Evolutionary conservation across 2,113 vertebrate species (phyloP).

Genomic region (Haemorhous mexicanus): DNA sequence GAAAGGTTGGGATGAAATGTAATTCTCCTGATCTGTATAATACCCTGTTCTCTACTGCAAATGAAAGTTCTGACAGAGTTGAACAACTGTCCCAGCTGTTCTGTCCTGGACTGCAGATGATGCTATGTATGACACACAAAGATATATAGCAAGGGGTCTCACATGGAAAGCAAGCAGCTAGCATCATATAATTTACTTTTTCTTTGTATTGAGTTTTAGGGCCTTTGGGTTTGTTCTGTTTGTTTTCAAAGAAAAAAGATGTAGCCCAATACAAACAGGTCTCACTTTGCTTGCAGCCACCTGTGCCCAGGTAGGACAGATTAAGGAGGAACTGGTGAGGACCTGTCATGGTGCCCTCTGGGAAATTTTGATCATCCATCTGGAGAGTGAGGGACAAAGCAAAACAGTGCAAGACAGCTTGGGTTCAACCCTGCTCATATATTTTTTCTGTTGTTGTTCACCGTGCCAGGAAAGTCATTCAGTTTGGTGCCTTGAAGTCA

Average conservation of each 20-base stretch:
- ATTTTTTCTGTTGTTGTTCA: not conserved
- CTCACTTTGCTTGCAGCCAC: not conserved
- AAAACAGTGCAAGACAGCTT: not conserved
- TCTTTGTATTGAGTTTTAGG: not conserved
- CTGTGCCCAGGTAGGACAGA: not conserved
- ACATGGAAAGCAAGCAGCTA: not conserved
- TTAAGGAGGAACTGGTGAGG: not conserved
- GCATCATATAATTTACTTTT: not conserved
- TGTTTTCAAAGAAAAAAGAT: not conserved
- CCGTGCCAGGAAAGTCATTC: not conserved
- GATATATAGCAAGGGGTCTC: not conserved
- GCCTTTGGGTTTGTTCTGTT: accelerated
- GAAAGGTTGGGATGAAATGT: not conserved
- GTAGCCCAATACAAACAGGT: not conserved
- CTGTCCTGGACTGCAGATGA: not conserved
- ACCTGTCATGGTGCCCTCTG: not conserved
- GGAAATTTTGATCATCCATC: not conserved
- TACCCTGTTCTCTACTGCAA: not conserved
- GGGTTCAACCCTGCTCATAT: not conserved
- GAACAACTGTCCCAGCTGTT: not conserved
- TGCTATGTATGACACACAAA: not conserved
- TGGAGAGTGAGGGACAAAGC: not conserved
- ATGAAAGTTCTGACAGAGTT: not conserved
- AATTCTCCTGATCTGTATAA: not conserved
- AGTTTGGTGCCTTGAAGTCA: not conserved